These are phyloP conservation scores for Cephus pygmeus DNA, from an alignment of 2,888 invertebrate genomes.

Conservation along the genomic window DNA sequence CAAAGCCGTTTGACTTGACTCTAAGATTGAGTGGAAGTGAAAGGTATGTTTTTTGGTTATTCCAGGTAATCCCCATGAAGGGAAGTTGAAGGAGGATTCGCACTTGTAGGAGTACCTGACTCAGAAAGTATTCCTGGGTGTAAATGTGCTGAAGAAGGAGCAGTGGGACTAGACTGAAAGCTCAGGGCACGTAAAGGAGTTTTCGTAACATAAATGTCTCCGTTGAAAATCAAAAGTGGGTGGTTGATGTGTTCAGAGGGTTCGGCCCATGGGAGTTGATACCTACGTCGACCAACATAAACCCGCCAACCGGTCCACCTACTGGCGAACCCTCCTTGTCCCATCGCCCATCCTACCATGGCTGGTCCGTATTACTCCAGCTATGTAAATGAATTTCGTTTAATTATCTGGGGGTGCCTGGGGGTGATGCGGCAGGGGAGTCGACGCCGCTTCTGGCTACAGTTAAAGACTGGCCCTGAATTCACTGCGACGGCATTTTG, in stretches of 20 bases:
- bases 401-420: conserved; percentile 53
- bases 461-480: conserved; percentile 42
- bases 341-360: conserved; percentile 1
- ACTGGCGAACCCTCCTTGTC: conserved; percentile 18
- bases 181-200: too few relatives aligned
- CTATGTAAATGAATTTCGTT: conserved; percentile 66
- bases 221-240: conserved; percentile 38
- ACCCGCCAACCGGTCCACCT: conserved; percentile 25
- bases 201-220: conserved; percentile 20
- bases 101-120: too few relatives aligned
- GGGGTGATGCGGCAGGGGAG: conserved; percentile 24
- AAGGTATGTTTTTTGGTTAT: too few relatives aligned
- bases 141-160: too few relatives aligned
- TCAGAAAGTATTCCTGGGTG: too few relatives aligned
- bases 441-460: conserved; percentile 37
- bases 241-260: conserved; percentile 7
- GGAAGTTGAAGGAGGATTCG: too few relatives aligned
- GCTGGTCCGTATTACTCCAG: conserved; percentile 58
- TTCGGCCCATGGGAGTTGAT: background rate
- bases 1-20: too few relatives aligned
- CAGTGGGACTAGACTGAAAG: too few relatives aligned
- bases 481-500: conserved; percentile 6
- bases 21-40: too few relatives aligned
- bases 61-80: too few relatives aligned
- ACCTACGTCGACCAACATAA: conserved; percentile 23